Conservation (phyloP, 2,797 vertebrate species). For the Lepilemur ruficaudatus region DNA sequence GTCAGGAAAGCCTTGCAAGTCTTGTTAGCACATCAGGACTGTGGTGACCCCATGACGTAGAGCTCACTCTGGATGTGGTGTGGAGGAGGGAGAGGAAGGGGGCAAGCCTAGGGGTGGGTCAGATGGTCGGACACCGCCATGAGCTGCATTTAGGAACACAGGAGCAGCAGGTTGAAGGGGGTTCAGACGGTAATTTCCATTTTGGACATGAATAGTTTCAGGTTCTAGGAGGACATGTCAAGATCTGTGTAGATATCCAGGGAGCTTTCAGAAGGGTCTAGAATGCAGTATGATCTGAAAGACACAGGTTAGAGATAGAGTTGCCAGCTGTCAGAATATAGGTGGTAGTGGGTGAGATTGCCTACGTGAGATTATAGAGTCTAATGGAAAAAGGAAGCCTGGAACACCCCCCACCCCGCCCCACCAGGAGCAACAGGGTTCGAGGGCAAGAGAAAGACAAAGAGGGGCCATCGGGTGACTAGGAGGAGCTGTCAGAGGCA, state of each 20-base stretch:
- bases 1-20: neutral
- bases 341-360: neutral
- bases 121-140: accelerated
- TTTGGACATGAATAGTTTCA: neutral
- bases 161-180: neutral
- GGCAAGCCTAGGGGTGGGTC: accelerated
- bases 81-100: neutral
- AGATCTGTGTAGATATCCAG: neutral
- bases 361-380: neutral
- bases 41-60: neutral
- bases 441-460: neutral
- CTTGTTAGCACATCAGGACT: neutral
- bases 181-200: neutral
- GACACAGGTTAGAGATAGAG: neutral
- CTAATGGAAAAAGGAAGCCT: neutral
- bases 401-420: accelerated
- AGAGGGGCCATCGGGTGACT: accelerated
- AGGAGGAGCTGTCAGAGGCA: neutral
- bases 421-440: no score
- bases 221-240: neutral
- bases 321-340: neutral
- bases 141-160: neutral
- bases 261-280: neutral
- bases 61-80: neutral
- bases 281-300: neutral